Evolutionary conservation across 2,797 vertebrate species (phyloP), one percentile per base, ranked within the genome.

Genomic region (Agapornis canus): DNA sequence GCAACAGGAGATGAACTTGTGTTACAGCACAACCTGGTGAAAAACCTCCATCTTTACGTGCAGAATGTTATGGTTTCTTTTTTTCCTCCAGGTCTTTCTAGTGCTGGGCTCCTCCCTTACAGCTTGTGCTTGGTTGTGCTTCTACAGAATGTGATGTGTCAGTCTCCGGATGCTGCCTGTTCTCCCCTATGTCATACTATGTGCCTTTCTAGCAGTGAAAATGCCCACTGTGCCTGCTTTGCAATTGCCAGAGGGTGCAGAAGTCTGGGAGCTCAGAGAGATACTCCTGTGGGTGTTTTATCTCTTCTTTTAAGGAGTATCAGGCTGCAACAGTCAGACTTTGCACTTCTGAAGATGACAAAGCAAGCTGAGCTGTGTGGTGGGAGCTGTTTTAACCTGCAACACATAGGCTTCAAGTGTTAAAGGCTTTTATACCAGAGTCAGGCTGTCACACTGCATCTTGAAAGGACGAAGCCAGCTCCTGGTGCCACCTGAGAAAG

Each of bases 91-190:
- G 73, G 11, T 71, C 14, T 37, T 94, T 88, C 39, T 42, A n/a
- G 29, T n/a, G 16, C 26, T 2, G 1, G 17, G 6, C 10, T 93
- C 15, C 13, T 85, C 15, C 43, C 43, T 68, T 40, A 29, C 11
- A 48, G 17, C 26, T 71, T 68, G 37, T 45, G 26, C 18, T 80
- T 0, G 0, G 4, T 15, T 0, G 0, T 63, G 39, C 40, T 73
- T 66, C 54, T 80, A 20, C 4, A 5, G 29, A 11, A 2, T 16
- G 18, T 32, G 26, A 51, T 51, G 13, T 7, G 9, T 51, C 72
- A 60, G 9, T 61, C 42, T 64, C 65, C 4, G 6, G n/a, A 32
- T 0, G 0, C 17, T 64, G 52, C 27, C 45, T 43, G 2, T 56
- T 88, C 27, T 57, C 20, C 37, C 56, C 47, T 47, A 3, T 25